phyloP scores from a whole-genome alignment of 37 sponge, comb jelly and placozoan species.

The Halichondria panicea region DNA sequence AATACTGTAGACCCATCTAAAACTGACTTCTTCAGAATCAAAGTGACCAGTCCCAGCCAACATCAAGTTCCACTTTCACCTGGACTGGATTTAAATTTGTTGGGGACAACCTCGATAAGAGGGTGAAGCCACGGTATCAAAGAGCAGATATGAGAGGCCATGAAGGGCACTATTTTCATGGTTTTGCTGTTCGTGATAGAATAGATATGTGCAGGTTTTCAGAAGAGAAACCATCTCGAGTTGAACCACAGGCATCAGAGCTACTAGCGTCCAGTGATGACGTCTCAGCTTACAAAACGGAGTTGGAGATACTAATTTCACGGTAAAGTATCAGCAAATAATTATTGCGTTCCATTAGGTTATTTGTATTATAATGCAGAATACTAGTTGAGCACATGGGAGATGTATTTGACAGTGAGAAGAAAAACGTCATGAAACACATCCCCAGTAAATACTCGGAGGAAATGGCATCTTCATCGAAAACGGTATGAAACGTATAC shows the following conservation, averaged over 20 bases:
- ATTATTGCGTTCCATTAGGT: not conserved
- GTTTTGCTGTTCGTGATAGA: slow-evolving; percentile 5
- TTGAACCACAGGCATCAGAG: not conserved
- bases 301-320: not conserved
- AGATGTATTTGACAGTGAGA: slow-evolving; percentile 6
- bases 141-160: not conserved
- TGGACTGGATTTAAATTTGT: slow-evolving; percentile 26
- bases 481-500: not conserved
- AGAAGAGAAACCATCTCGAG: not conserved
- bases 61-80: too few species aligned
- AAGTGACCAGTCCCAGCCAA: too few species aligned
- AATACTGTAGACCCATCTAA: too few species aligned
- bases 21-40: too few species aligned
- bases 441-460: slow-evolving; percentile 20
- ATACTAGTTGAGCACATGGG: slow-evolving; percentile 8
- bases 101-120: slow-evolving; percentile 33
- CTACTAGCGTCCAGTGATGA: not conserved
- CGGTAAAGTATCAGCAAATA: slow-evolving; percentile 4
- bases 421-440: slow-evolving; percentile 1
- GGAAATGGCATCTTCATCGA: slow-evolving; percentile 17
- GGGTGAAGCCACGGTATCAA: slow-evolving; percentile 21
- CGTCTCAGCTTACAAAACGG: not conserved
- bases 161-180: slow-evolving; percentile 18
- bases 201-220: not conserved
- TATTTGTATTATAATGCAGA: not conserved